A percentile compares a stretch with the other conserved stretches of the same genome.
phyloP scores from a whole-genome alignment of 2,888 invertebrate genomes.

The Oxyteleia sp. region DNA sequence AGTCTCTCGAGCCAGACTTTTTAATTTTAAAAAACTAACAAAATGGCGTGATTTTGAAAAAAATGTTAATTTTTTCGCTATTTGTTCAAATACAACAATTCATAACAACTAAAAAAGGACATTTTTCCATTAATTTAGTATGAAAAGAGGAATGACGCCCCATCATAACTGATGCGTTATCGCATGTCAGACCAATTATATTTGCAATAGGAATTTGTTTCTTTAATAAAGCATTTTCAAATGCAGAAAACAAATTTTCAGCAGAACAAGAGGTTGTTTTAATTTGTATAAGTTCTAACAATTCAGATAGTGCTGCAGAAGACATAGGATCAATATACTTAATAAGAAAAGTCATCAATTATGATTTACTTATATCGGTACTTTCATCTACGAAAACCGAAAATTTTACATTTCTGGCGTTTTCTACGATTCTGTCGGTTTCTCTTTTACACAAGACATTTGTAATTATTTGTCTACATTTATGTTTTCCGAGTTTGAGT shows the following conservation, averaged over 20 bases:
- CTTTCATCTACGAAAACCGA: conserved; percentile 34
- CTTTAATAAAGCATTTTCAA: background rate
- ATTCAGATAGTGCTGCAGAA: conserved; percentile 1
- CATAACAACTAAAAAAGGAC: background rate
- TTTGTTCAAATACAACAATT: too few species aligned
- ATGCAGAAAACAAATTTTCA: conserved; percentile 37
- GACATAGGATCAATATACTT: background rate
- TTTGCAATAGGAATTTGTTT: conserved; percentile 18
- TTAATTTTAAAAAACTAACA: too few species aligned
- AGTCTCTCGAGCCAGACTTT: too few species aligned
- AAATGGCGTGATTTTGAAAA: too few species aligned
- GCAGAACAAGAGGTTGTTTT: conserved; percentile 10
- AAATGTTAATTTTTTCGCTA: too few species aligned
- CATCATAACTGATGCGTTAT: conserved; percentile 32
- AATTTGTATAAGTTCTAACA: conserved; percentile 15
- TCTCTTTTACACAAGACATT: conserved; percentile 14
- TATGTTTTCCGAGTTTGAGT: background rate
- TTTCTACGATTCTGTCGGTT: conserved; percentile 1
- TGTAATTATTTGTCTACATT: conserved; percentile 15
- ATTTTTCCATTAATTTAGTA: conserved; percentile 15
- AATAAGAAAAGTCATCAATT: conserved; percentile 18
- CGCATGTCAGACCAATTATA: conserved; percentile 27
- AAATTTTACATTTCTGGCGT: conserved; percentile 5
- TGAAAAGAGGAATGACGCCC: conserved; percentile 51
- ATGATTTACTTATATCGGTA: conserved; percentile 2